Conservation (phyloP, 2,797 vertebrate genomes). For the Anabacerthia variegaticeps region DNA sequence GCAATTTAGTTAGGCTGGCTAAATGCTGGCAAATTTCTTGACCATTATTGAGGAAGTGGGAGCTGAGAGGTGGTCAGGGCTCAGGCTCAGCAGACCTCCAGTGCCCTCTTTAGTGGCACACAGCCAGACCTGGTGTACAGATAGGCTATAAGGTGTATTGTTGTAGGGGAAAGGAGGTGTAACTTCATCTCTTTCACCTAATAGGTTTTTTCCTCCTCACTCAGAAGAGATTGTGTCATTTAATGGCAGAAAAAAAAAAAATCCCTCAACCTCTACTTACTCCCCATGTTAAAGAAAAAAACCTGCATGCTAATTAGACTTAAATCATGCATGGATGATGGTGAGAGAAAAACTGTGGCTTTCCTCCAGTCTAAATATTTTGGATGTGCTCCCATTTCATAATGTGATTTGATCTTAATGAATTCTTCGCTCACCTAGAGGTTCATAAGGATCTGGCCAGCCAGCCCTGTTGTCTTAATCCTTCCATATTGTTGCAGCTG, state of each 20-base stretch:
- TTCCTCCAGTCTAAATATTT: not conserved
- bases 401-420: not conserved
- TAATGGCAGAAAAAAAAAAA: not conserved
- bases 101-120: not conserved
- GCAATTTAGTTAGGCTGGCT: not conserved
- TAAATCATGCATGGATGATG: not conserved
- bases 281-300: not conserved
- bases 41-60: not conserved
- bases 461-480: not conserved
- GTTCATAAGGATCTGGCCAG: not conserved
- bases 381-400: not conserved
- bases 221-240: not conserved
- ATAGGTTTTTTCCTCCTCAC: not conserved
- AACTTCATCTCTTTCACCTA: not conserved
- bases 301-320: not conserved
- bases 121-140: not conserved
- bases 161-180: not conserved
- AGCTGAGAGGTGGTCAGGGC: not conserved
- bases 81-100: not conserved
- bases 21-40: not conserved
- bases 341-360: not conserved
- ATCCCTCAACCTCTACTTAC: not conserved
- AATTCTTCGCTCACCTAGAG: not conserved
- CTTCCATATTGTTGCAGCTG: not conserved
- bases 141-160: not conserved